Base-by-base conservation (phyloP, 1,140 invertebrate species). In the Aphelenchoides avenae region DNA sequence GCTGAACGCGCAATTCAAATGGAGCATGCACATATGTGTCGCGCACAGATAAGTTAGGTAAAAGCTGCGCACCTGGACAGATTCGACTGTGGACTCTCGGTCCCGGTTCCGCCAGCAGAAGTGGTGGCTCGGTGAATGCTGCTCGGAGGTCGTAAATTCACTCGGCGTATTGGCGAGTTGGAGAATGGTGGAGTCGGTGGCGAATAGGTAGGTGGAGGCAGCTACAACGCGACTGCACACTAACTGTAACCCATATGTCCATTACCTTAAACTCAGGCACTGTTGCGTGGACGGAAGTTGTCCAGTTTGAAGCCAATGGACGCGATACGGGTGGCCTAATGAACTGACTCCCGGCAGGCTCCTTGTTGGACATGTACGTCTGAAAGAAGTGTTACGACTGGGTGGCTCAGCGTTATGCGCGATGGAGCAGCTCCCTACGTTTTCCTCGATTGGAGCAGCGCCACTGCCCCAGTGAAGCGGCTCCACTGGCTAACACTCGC, bases 381-480 rank as follows among this genome's bases (percentile, higher is more conserved):
- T 7, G 52, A 43, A 20, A 54, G 61, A 3, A 39, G 27, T 2
- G 49, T 30, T 31, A 50, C 55, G 11, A 37, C 11, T 37, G 58
- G 50, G 33, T 34, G 50, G 22, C 58, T 46, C 26, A 34, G 56
- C 18, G 18, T 47, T 41, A 51, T 39, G 24, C 24, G 15, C 37
- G 24, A 15, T 18, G 24, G 15, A 20, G 61, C 33, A 46, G 46
- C 44, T 33, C 54, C 18, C 4, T 68, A n/a, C n/a, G n/a, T n/a
- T n/a, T n/a, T n/a, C n/a, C n/a, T n/a, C 54, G 22, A 36, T 40
- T 13, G 53, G 36, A 4, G 65, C 68, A 7, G 66, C 29, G 3
- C 63, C 68, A 2, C 65, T 68, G 64, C 68, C 34, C 26, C 67
- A 69, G 5, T 53, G 15, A 3, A 29, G 20, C n/a, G 31, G 11